A percentile compares a stretch with the other conserved stretches of the same genome.
These are phyloP conservation scores for Syngnathus scovelli DNA, from an alignment of 2,113 vertebrate genomes.

Conservation along the genomic window DNA sequence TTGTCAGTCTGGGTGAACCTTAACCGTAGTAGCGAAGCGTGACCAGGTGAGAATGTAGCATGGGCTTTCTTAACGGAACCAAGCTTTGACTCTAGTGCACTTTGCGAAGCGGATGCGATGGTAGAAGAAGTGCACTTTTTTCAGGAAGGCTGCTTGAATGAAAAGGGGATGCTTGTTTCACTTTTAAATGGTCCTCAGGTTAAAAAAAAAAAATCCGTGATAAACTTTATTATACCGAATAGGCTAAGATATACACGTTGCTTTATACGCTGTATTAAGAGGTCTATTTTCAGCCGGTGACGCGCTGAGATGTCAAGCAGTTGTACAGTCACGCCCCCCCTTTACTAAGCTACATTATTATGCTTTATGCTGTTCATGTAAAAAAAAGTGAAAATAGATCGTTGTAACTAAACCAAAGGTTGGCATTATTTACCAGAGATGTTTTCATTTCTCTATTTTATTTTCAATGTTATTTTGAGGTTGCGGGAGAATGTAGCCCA, in stretches of 20 bases:
- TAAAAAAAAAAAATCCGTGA: neutral
- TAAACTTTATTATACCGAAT: constrained; percentile 26
- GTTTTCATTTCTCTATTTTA: constrained; percentile 34
- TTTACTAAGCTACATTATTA: constrained; percentile 50
- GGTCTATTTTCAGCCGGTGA: constrained; percentile 65
- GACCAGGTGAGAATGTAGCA: constrained; percentile 34
- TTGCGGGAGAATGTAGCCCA: constrained; percentile 75
- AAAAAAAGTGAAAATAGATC: constrained; percentile 53
- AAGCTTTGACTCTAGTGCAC: constrained; percentile 10
- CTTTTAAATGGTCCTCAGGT: constrained; percentile 8
- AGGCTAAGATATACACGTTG: constrained; percentile 4
- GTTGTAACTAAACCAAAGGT: constrained; percentile 74
- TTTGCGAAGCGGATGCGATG: neutral
- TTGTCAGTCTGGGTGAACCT: neutral
- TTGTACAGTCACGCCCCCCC: constrained; percentile 31
- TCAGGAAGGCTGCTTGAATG: constrained; percentile 29
- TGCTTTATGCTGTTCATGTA: constrained; percentile 49
- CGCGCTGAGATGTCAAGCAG: constrained; percentile 58
- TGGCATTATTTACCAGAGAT: constrained; percentile 58
- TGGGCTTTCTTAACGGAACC: constrained; percentile 34
- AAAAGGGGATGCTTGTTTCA: constrained; percentile 33
- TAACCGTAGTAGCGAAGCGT: neutral
- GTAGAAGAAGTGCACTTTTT: constrained; percentile 43
- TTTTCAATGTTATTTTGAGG: constrained; percentile 24
- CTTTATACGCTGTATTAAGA: constrained; percentile 63